phyloP scores from a whole-genome alignment of 2,113 vertebrate species.

The Harpagus bidentatus region DNA sequence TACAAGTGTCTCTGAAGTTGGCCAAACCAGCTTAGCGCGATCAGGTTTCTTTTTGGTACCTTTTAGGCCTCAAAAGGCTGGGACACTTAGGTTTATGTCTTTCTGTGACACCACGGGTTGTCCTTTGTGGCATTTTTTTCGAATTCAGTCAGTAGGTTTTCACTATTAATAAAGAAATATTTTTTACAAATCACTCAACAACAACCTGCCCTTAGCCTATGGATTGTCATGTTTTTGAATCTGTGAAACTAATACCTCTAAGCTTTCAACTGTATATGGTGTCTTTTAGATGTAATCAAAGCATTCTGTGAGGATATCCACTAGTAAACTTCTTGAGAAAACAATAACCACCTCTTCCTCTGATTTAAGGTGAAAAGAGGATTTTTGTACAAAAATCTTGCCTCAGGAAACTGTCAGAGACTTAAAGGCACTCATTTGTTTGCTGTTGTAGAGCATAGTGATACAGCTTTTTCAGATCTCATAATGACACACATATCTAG shows the following conservation, averaged over 20 bases:
- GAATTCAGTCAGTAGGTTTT: not conserved
- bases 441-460: not conserved
- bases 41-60: not conserved
- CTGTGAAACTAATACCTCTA: not conserved
- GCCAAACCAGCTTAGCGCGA: not conserved
- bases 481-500: rapidly evolving
- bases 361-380: not conserved
- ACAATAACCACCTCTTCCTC: not conserved
- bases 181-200: not conserved
- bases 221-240: rapidly evolving
- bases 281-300: not conserved
- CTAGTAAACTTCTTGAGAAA: not conserved
- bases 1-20: not conserved
- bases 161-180: not conserved
- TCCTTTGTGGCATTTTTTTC: not conserved
- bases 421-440: not conserved
- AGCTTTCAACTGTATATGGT: not conserved
- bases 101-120: not conserved
- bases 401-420: not conserved
- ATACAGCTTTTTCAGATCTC: not conserved
- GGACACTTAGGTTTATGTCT: not conserved
- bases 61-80: not conserved
- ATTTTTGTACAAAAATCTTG: not conserved
- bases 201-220: not conserved
- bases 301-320: not conserved